phyloP scores from a whole-genome alignment of 2,113 vertebrate genomes.

The Gasterosteus aculeatus region DNA sequence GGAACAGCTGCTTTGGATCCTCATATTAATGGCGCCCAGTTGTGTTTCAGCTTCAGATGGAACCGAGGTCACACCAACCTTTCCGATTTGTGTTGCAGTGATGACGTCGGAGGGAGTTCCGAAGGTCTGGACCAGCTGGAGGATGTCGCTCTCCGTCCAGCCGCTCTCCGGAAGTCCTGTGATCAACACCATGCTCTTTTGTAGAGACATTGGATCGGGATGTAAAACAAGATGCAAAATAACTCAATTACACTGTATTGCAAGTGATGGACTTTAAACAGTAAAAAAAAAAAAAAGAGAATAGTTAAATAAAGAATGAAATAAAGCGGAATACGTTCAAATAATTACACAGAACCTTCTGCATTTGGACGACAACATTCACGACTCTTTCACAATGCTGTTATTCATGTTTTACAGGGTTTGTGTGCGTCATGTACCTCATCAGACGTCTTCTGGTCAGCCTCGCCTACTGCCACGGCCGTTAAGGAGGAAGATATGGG shows the following conservation, averaged over 20 bases:
- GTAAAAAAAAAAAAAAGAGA: too few species aligned
- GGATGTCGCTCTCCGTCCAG: slow-evolving; percentile 65
- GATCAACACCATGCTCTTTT: slow-evolving; percentile 64
- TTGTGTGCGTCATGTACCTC: slow-evolving; percentile 45
- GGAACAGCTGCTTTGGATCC: not conserved
- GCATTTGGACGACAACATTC: not conserved
- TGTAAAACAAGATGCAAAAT: not conserved
- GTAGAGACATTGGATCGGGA: not conserved
- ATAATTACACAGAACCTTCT: too few species aligned
- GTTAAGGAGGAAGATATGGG: not conserved
- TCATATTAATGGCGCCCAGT: not conserved
- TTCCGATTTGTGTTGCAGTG: slow-evolving; percentile 49
- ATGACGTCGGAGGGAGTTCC: slow-evolving; percentile 64
- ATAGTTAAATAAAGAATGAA: not conserved
- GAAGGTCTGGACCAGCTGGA: slow-evolving; percentile 57
- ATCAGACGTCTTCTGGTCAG: slow-evolving; percentile 32
- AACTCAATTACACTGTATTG: not conserved
- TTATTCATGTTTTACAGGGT: not conserved
- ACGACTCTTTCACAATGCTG: not conserved
- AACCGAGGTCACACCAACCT: slow-evolving; percentile 43
- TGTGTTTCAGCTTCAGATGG: not conserved
- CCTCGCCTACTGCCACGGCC: slow-evolving; percentile 28
- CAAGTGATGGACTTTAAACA: not conserved
- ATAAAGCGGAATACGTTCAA: not conserved
- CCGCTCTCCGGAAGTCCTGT: slow-evolving; percentile 62